These are phyloP conservation scores for Pocota personata DNA, from an alignment of 2,888 invertebrate species.

Conservation along the genomic window DNA sequence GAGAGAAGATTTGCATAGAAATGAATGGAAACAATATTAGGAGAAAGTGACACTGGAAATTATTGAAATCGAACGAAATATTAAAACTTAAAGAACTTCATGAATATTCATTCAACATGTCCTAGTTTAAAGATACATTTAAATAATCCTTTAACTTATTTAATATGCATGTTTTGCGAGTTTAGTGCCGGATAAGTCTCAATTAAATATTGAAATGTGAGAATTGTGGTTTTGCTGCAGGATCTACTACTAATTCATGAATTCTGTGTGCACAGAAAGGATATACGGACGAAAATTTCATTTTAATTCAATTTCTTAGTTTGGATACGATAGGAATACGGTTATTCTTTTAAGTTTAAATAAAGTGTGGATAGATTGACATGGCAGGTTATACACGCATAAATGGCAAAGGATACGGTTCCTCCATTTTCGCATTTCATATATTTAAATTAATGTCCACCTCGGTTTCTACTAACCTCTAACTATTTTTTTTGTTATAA, in stretches of 20 bases:
- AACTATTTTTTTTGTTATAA: no score
- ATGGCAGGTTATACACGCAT: not conserved
- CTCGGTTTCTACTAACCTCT: no score
- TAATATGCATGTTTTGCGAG: constrained; percentile 46
- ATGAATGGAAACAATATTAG: constrained; percentile 16
- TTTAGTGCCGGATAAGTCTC: constrained; percentile 41
- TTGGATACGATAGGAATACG: not conserved
- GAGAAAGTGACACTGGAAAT: constrained; percentile 51
- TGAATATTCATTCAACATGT: constrained; percentile 61
- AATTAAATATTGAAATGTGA: constrained; percentile 63
- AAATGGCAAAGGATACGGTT: not conserved
- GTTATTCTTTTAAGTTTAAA: not conserved
- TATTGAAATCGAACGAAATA: constrained; percentile 53
- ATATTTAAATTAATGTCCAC: no score
- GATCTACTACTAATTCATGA: constrained; percentile 32
- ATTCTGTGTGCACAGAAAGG: not conserved
- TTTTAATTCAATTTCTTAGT: constrained; percentile 1
- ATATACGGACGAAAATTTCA: not conserved
- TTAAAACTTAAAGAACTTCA: constrained; percentile 58
- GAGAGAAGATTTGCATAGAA: constrained; percentile 44
- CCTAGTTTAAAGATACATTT: constrained; percentile 58
- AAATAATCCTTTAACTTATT: constrained; percentile 50
- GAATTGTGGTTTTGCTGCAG: constrained; percentile 17
- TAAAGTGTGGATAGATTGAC: no score
- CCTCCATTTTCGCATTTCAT: no score